These are phyloP conservation scores for Carassius gibelio DNA, from an alignment of 2,113 vertebrate species.

Conservation along the genomic window DNA sequence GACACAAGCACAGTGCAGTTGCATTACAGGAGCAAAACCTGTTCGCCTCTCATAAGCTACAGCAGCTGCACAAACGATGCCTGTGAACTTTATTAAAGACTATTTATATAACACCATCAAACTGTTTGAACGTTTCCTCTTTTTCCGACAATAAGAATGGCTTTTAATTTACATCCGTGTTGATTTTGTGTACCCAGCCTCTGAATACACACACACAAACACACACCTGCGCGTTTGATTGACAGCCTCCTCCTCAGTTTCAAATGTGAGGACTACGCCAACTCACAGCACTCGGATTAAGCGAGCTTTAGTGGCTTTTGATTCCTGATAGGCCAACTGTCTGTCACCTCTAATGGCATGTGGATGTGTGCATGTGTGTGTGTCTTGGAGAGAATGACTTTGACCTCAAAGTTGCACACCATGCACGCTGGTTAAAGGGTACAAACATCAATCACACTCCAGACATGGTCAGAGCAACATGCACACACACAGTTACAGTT, in stretches of 20 bases:
- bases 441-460: constrained; percentile 63
- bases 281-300: constrained; percentile 33
- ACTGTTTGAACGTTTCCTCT: too few species aligned
- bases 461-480: constrained; percentile 20
- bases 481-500: background rate
- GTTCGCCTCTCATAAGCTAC: too few species aligned
- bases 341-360: constrained; percentile 34
- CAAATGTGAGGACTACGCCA: constrained; percentile 6
- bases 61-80: too few species aligned
- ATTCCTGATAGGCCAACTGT: constrained; percentile 22
- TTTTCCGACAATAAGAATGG: too few species aligned
- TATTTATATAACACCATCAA: too few species aligned
- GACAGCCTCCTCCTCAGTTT: constrained; percentile 36
- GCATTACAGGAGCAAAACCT: too few species aligned
- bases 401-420: constrained; percentile 68
- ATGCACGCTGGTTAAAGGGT: constrained; percentile 65
- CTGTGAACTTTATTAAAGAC: too few species aligned
- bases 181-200: constrained; percentile 8
- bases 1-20: too few species aligned
- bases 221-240: constrained; percentile 62
- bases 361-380: constrained; percentile 21
- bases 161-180: too few species aligned
- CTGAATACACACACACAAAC: constrained; percentile 38
- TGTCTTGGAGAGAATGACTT: constrained; percentile 67
- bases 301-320: constrained; percentile 33